Base-by-base conservation (phyloP, 2,113 vertebrate species). In the Xiphorhynchus elegans region DNA sequence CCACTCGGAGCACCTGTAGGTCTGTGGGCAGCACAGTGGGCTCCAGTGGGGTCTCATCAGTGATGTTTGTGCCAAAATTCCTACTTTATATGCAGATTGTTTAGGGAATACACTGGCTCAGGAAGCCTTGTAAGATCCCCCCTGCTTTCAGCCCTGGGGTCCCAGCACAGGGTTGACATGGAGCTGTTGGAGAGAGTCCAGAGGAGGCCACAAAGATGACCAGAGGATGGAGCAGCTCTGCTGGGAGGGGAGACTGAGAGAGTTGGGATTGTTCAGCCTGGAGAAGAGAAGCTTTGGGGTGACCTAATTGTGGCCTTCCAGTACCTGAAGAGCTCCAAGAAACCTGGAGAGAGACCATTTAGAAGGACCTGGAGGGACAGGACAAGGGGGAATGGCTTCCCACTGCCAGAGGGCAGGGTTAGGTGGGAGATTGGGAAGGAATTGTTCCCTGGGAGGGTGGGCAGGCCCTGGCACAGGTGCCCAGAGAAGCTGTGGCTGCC, bases 1-100 rank as follows among this genome's bases (percentile, higher is more conserved):
- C 23, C 11, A 37, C 67, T 37, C 7, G 26, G 19, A 7, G 7
- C 1, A 7, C 44, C 44, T 46, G 17, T 18, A 18, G 26, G 15
- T 11, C 26, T 0, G 1, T 1, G 6, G 20, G 14, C 25, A 6
- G 62, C 42, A 7, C 24, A 1, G 40, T 12, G 15, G 73, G 40
- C 21, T 40, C 47, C 56, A 1, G 2, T 47, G 3, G 26, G 4
- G 18, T 39, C 55, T 55, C 28, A 4, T 12, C 8, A 3, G 33
- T 8, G 50, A 4, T 15, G 25, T 7, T 33, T 3, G 25, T 8
- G 14, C 58, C 50, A 26, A 33, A 11, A 4, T 3, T 10, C 46
- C 35, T 4, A 1, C 33, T 37, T 31, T 10, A 12, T 7, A 1
- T 2, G 11, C 7, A 9, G 40, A 6, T 72, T 37, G 20, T 58